These are phyloP conservation scores for Pantelozetes paolii DNA, from an alignment of 2,888 invertebrate species.

Conservation along the genomic window DNA sequence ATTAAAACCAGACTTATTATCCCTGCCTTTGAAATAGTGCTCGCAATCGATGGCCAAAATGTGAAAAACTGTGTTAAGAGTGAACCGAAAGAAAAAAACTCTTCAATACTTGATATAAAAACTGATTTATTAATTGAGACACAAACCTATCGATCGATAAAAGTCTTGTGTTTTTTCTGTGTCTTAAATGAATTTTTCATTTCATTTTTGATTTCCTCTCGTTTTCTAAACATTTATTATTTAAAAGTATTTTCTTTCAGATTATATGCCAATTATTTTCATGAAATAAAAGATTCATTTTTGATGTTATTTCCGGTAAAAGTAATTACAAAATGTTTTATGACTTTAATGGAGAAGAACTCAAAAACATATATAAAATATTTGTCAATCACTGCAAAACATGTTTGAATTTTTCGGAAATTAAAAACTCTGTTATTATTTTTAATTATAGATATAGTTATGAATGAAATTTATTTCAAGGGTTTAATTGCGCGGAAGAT, in stretches of 20 bases:
- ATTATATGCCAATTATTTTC: no score
- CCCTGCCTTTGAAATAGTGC: not conserved
- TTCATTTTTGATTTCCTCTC: not conserved
- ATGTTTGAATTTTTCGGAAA: no score
- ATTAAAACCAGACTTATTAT: conserved; percentile 1
- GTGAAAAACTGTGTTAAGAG: not conserved
- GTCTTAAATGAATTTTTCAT: conserved; percentile 3
- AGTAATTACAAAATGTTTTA: not conserved
- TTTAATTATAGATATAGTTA: no score
- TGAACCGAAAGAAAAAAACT: not conserved
- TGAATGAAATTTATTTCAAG: no score
- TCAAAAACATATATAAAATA: not conserved
- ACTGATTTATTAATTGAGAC: conserved; percentile 11
- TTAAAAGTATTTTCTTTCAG: no score
- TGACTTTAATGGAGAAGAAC: not conserved
- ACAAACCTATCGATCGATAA: not conserved
- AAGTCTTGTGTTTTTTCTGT: not conserved
- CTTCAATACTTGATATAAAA: not conserved
- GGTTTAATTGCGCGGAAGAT: not conserved
- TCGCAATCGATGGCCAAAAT: not conserved
- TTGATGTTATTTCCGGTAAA: conserved; percentile 1
- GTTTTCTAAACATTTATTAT: no score
- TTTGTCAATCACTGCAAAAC: no score
- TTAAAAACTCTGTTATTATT: no score
- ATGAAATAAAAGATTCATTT: not conserved